Evolutionary conservation across 2,888 invertebrate species (phyloP).

Genomic region (Noctuana brunneofusca): DNA sequence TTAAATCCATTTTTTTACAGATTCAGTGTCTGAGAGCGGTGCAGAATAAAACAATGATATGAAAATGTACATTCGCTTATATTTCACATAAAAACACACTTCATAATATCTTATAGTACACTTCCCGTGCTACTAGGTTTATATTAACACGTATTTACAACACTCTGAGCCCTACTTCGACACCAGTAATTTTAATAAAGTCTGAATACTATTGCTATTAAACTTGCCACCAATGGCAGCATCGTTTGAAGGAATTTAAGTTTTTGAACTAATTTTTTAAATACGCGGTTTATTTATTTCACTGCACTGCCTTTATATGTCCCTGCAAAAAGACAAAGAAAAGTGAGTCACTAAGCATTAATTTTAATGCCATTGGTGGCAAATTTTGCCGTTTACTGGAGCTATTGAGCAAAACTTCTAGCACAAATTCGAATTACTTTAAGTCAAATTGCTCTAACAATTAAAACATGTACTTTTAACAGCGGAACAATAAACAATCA

Average conservation of each 20-base stretch:
- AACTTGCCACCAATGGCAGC: constrained; percentile 4
- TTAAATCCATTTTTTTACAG: not conserved
- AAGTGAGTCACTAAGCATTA: not conserved
- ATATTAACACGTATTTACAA: constrained; percentile 56
- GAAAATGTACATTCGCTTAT: constrained; percentile 77
- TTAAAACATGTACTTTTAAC: not conserved
- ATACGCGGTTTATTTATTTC: not conserved
- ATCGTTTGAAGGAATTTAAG: not conserved
- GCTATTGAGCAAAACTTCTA: constrained; percentile 15
- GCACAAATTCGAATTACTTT: not conserved
- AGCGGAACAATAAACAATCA: constrained; percentile 1
- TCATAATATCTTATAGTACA: constrained; percentile 61
- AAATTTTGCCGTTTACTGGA: not conserved
- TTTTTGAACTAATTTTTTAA: not conserved
- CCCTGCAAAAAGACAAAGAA: not conserved
- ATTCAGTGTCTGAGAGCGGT: not conserved
- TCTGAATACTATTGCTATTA: not conserved
- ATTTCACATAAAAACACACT: constrained; percentile 79
- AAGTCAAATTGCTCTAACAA: not conserved
- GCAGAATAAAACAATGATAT: constrained; percentile 65
- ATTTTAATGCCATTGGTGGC: constrained; percentile 1
- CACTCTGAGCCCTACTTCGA: constrained; percentile 32
- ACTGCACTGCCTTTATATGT: not conserved
- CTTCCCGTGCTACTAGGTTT: constrained; percentile 36
- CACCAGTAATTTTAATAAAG: not conserved